Base-by-base conservation (phyloP, 2,888 invertebrate genomes). In the Campoplex capitator region DNA sequence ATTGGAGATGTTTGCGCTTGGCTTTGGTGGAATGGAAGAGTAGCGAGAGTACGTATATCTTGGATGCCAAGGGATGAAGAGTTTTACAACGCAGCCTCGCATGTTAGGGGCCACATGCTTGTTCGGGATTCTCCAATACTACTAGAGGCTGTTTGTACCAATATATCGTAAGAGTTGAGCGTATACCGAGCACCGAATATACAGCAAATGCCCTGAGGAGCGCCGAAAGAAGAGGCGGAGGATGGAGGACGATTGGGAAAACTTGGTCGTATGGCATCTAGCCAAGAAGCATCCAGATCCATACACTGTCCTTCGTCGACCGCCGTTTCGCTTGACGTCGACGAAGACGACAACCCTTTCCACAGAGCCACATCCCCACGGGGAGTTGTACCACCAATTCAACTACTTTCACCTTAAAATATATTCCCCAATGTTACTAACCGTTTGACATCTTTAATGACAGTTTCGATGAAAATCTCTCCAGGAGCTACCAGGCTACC, bases 1-100 rank as follows among this genome's bases (percentile, higher is more conserved):
- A 48, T 74, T 51, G 48, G 73, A 71, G 79, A 86, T 83, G 86
- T 83, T 83, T 83, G 79, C 83, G 75, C 71, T 79, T 67, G 67
- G 79, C 75, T 38, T 71, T 38, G 62, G 71, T 62, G 45, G 75
- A 76, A 80, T 51, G 56, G 48, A 70, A 67, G 51, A 35, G 32
- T 35, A 51, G 35, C 28, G 23, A 48, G 54, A 54, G 73, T 73
- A 35, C 58, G 51, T 71, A 62, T 62, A 71, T 71, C 48, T 58
- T 45, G 56, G 68, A 35, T 54, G 23, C 56, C 54, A 51, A 74
- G 74, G 65, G 68, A 75, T 62, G 82, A 45, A 58, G 68, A 79
- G 70, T 76, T 76, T 86, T 76, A 79, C 86, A 80, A 79, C 70
- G 83, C 54, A 76, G 68, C 70, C 45, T 77, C 48, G 18, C 67